phyloP scores from a whole-genome alignment of 2,113 vertebrate species.

The Rhinolophus sinicus region DNA sequence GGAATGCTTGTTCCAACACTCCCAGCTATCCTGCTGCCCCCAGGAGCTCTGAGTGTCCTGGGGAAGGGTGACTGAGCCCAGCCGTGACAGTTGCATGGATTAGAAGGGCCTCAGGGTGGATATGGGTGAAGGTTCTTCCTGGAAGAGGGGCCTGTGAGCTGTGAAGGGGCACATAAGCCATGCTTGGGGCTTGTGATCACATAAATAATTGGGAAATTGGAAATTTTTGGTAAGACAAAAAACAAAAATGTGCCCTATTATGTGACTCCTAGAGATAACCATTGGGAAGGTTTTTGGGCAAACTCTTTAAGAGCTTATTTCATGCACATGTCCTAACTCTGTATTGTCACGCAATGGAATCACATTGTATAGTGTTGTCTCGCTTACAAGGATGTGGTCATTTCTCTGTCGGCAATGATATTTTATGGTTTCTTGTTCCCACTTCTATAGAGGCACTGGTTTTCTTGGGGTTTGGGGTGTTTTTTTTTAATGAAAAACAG shows the following conservation, averaged over 20 bases:
- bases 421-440: too few relatives aligned
- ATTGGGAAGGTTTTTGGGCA: background rate
- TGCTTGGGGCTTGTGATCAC: background rate
- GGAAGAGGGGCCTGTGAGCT: background rate
- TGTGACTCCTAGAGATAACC: background rate
- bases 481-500: too few relatives aligned
- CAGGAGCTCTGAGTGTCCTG: accelerated
- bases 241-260: background rate
- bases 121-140: background rate
- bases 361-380: too few relatives aligned
- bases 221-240: background rate
- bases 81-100: accelerated
- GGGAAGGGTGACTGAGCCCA: too few relatives aligned
- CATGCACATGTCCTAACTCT: accelerated
- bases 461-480: too few relatives aligned
- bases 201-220: background rate
- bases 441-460: too few relatives aligned
- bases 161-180: accelerated
- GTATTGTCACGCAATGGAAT: background rate
- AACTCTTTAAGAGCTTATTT: accelerated
- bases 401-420: background rate
- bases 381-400: accelerated
- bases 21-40: too few relatives aligned
- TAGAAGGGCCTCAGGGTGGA: background rate
- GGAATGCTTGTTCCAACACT: background rate